A percentile compares a stretch with the other conserved stretches of the same genome.
Evolutionary conservation across 2,113 vertebrate genomes (phyloP).

Genomic region (Prionailurus viverrinus): DNA sequence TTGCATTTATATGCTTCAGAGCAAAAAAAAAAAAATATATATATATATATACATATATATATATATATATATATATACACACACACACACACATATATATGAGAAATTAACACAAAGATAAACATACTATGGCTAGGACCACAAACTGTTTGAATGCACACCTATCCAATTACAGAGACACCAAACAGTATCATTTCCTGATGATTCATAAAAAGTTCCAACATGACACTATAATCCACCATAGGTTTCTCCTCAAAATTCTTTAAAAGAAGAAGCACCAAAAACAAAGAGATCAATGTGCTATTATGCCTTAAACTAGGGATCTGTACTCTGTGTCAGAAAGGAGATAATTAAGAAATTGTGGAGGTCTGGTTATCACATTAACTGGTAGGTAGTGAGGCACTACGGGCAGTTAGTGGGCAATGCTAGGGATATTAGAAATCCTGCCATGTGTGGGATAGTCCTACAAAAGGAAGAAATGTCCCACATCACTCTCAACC

Average conservation of each 20-base stretch:
- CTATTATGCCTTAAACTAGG: neutral
- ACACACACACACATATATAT: neutral
- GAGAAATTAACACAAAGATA: conserved; percentile 78
- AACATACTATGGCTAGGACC: conserved; percentile 11
- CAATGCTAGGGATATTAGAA: neutral
- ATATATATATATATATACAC: too few relatives aligned
- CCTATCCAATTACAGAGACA: conserved; percentile 47
- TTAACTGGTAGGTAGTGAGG: neutral
- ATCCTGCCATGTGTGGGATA: neutral
- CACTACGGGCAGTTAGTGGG: neutral
- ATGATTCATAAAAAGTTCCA: conserved; percentile 14
- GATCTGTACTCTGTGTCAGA: neutral
- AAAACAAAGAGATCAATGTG: neutral
- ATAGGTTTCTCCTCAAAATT: neutral
- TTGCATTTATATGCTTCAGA: conserved; percentile 78
- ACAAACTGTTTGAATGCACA: neutral
- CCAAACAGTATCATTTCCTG: neutral
- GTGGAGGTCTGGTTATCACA: neutral
- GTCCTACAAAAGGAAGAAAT: neutral
- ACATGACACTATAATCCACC: neutral
- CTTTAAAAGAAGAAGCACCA: neutral
- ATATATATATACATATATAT: too few relatives aligned
- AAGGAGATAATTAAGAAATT: neutral
- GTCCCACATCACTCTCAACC: neutral
- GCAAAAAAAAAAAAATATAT: neutral